These are phyloP conservation scores for Carassius gibelio DNA, from an alignment of 2,113 vertebrate genomes.

Conservation along the genomic window DNA sequence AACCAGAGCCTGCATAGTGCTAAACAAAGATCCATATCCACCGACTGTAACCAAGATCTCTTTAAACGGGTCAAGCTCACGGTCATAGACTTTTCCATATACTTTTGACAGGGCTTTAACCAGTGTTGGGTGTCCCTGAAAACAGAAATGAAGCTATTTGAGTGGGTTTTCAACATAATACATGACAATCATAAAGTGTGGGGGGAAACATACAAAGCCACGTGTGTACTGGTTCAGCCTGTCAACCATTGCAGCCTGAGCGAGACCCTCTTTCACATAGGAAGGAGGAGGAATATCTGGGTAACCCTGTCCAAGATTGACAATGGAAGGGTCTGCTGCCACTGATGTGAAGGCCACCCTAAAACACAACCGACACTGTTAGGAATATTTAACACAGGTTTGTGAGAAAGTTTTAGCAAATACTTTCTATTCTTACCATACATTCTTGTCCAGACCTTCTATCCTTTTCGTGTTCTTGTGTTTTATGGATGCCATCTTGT, in stretches of 20 bases:
- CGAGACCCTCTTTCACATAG: slow-evolving; percentile 86
- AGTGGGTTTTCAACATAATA: background rate
- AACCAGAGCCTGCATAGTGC: slow-evolving; percentile 86
- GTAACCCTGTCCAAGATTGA: slow-evolving; percentile 91
- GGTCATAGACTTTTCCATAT: slow-evolving; percentile 82
- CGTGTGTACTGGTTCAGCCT: slow-evolving; percentile 92
- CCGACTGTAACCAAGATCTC: slow-evolving; percentile 93
- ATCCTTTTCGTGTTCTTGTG: slow-evolving; percentile 89
- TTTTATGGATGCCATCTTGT: slow-evolving; percentile 76
- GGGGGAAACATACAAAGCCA: slow-evolving; percentile 84
- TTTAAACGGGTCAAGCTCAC: slow-evolving; percentile 83
- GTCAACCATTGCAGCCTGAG: slow-evolving; percentile 79
- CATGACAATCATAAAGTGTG: background rate
- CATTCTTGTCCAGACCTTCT: slow-evolving; percentile 88
- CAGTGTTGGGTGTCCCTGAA: slow-evolving; percentile 88
- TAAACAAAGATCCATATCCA: slow-evolving; percentile 91
- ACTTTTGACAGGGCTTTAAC: slow-evolving; percentile 90
- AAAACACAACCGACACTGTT: slow-evolving; percentile 27
- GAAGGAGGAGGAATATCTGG: slow-evolving; percentile 89
- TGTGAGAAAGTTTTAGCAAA: background rate
- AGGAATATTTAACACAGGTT: background rate
- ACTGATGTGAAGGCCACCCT: slow-evolving; percentile 90
- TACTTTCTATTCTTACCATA: slow-evolving; percentile 81
- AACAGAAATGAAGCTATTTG: background rate
- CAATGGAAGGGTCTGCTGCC: slow-evolving; percentile 86